phyloP scores from a whole-genome alignment of 1,140 invertebrate genomes.

The Onthophagus taurus region DNA sequence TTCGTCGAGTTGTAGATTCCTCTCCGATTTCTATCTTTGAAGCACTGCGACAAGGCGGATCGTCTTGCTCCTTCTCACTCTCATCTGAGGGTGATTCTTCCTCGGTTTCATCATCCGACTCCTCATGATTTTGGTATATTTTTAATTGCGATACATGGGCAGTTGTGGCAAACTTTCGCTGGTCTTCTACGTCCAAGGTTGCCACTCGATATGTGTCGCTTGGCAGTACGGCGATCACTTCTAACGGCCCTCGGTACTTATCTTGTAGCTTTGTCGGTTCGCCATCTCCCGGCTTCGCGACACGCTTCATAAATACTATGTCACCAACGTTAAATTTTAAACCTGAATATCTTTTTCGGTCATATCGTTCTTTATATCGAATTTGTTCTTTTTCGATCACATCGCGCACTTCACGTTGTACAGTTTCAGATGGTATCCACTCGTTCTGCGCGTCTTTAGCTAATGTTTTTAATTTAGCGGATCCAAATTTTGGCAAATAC shows the following conservation, averaged over 20 bases:
- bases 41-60: too few relatives aligned
- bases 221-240: neutral
- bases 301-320: neutral
- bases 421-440: constrained; percentile 1
- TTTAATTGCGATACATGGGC: too few relatives aligned
- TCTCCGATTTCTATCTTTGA: too few relatives aligned
- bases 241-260: constrained; percentile 4
- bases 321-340: constrained; percentile 1
- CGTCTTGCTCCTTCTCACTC: too few relatives aligned
- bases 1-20: too few relatives aligned
- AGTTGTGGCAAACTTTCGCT: too few relatives aligned
- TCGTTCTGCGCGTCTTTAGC: too few relatives aligned
- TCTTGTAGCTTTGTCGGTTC: constrained; percentile 2
- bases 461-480: too few relatives aligned
- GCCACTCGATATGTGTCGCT: constrained; percentile 4
- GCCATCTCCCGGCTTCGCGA: neutral
- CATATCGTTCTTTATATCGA: neutral
- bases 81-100: too few relatives aligned
- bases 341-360: constrained; percentile 1
- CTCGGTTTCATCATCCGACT: too few relatives aligned
- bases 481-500: constrained; percentile 1
- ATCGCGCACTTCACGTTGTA: neutral
- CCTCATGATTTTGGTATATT: too few relatives aligned
- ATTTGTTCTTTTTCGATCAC: neutral
- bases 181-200: too few relatives aligned